These are phyloP conservation scores for Helicoverpa zea DNA, from an alignment of 1,140 invertebrate genomes.

Conservation along the genomic window DNA sequence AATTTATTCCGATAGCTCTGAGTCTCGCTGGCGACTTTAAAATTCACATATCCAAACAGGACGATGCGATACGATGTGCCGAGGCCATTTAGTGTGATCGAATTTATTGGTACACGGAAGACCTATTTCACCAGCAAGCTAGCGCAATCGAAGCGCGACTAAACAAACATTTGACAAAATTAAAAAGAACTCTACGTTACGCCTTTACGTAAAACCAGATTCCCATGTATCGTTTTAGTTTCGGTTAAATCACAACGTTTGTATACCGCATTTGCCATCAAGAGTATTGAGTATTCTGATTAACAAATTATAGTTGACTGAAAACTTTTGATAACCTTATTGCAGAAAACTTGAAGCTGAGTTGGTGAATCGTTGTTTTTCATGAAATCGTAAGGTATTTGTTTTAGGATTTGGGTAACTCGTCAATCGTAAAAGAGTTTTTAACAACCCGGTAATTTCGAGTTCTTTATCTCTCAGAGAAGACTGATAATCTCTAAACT, in stretches of 20 bases:
- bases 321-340: background rate
- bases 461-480: conserved; percentile 4
- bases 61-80: background rate
- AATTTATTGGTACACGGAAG: conserved; percentile 34
- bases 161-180: conserved; percentile 1
- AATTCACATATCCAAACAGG: conserved; percentile 18
- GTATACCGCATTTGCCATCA: too few relatives aligned
- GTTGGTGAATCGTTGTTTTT: conserved; percentile 5
- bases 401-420: conserved; percentile 20
- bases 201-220: background rate
- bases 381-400: conserved; percentile 17
- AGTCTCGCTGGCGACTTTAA: conserved; percentile 17
- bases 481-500: conserved; percentile 13
- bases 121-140: background rate
- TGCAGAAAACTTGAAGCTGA: background rate
- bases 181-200: background rate
- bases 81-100: conserved; percentile 31
- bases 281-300: too few relatives aligned
- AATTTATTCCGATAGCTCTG: background rate
- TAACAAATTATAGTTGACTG: too few relatives aligned
- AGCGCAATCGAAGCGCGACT: conserved; percentile 1
- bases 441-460: conserved; percentile 31
- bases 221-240: too few relatives aligned
- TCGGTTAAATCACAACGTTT: too few relatives aligned
- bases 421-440: conserved; percentile 31